Evolutionary conservation across 2,888 invertebrate species (phyloP).

Genomic region (Morpho achilles): DNA sequence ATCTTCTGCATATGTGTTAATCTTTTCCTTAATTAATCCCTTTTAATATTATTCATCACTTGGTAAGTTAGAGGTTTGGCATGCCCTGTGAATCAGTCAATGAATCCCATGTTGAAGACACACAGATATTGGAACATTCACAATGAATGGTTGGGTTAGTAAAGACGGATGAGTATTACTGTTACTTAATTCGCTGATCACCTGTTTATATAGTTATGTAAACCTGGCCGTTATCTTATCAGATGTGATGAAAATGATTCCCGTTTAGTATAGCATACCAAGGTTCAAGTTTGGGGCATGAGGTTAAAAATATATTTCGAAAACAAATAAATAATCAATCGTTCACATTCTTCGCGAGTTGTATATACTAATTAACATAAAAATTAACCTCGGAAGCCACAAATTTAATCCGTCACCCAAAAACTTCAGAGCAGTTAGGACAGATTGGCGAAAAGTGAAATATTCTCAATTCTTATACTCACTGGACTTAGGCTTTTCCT

Average conservation of each 20-base stretch:
- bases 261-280: constrained; percentile 49
- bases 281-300: constrained; percentile 39
- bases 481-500: constrained; percentile 68
- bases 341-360: constrained; percentile 1
- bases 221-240: constrained; percentile 53
- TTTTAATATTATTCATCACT: constrained; percentile 62
- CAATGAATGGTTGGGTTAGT: constrained; percentile 51
- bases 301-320: constrained; percentile 25
- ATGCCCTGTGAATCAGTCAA: constrained; percentile 78
- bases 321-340: constrained; percentile 14
- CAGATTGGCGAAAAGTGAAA: constrained; percentile 22
- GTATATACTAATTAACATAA: constrained; percentile 17
- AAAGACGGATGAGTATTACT: constrained; percentile 48
- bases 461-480: constrained; percentile 51
- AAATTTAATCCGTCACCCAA: constrained; percentile 44
- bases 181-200: constrained; percentile 42
- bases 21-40: constrained; percentile 52
- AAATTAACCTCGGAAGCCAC: constrained; percentile 45
- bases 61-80: constrained; percentile 62
- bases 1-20: constrained; percentile 70
- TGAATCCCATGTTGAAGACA: constrained; percentile 76
- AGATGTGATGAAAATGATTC: constrained; percentile 46
- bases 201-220: constrained; percentile 45
- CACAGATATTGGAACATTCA: constrained; percentile 70
- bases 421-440: constrained; percentile 39